Base-by-base conservation (phyloP, 2,113 vertebrate species). In the Prionailurus bengalensis region DNA sequence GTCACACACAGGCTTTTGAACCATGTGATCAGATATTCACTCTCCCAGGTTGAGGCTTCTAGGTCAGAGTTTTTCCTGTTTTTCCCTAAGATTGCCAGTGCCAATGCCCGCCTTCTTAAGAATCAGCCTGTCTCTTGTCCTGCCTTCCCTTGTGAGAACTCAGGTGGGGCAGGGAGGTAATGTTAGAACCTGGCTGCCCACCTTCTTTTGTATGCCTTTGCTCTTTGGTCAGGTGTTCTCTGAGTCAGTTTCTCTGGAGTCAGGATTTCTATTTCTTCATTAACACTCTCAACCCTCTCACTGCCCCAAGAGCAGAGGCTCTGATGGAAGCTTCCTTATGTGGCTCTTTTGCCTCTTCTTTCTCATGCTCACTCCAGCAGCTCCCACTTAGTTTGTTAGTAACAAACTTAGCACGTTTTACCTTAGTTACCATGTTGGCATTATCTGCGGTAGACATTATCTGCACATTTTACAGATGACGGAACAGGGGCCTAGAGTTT, bases 331-430 rank as follows among this genome's bases (percentile, higher is more conserved):
- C 58, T n/a, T 58, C 16, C 33, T 29, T 31, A 0, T 2, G 6
- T 19, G 65, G 51, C 42, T 29, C 10, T 27, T 0, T 61, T 53
- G 36, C 53, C 71, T 78, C 53, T 74, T 86, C 15, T 15, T 45
- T 53, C 55, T 91, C 11, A 0, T 51, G 58, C 10, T 16, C 36
- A 1, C 15, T 25, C 0, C 1, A 17, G 53, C 58, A 58, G n/a
- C 3, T n/a, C 13, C n/a, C 25, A 27, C 70, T 10, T 4, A 27
- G 17, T 14, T 27, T 36, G 48, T 39, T 48, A 48, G 25, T 29
- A 78, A 48, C 33, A 48, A 42, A 78, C 42, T 45, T 74, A 29
- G 13, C 39, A 6, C 48, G 42, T 48, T 78, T 78, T 78, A 78
- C 42, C 74, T 48, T 9, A 45, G 39, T 76, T 45, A 76, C 39